phyloP scores from a whole-genome alignment of 2,888 invertebrate species.

The Epinotia nisella region DNA sequence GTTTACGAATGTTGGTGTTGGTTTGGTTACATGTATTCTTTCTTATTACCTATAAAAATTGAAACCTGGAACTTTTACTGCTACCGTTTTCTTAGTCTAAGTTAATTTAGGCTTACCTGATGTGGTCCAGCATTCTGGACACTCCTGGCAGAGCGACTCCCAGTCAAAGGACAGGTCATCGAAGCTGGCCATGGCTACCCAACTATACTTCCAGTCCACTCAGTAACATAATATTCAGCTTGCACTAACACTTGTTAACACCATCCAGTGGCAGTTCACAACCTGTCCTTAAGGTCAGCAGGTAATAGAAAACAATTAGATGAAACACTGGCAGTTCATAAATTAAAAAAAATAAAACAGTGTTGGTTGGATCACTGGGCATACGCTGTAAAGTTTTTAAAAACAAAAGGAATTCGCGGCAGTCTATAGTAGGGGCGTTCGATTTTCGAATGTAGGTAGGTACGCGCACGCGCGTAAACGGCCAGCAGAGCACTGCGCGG shows the following conservation, averaged over 20 bases:
- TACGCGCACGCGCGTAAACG: conserved; percentile 72
- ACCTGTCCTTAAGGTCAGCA: conserved; percentile 43
- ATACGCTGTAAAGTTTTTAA: conserved; percentile 10
- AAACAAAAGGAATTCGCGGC: conserved; percentile 56
- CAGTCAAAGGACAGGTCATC: conserved; percentile 87
- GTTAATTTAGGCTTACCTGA: conserved; percentile 73
- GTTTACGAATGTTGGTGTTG: neutral
- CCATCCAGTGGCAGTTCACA: conserved; percentile 53
- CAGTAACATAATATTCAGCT: conserved; percentile 43
- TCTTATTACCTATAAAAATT: too few species aligned
- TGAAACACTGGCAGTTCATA: conserved; percentile 26
- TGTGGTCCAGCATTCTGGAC: conserved; percentile 86
- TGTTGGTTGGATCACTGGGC: conserved; percentile 5
- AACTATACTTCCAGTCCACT: conserved; percentile 40
- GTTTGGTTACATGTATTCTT: too few species aligned
- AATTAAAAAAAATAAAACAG: conserved; percentile 9
- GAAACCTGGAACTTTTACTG: too few species aligned
- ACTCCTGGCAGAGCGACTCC: conserved; percentile 86
- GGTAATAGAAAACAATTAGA: conserved; percentile 31
- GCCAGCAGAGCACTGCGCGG: conserved; percentile 77
- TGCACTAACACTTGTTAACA: conserved; percentile 42
- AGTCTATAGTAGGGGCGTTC: conserved; percentile 55
- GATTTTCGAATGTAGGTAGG: conserved; percentile 52
- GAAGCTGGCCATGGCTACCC: conserved; percentile 85
- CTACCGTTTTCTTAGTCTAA: neutral